Percentiles rank a stretch among this genome's conserved stretches.
phyloP scores from a whole-genome alignment of 2,797 vertebrate genomes.

The Hemitrygon akajei region DNA sequence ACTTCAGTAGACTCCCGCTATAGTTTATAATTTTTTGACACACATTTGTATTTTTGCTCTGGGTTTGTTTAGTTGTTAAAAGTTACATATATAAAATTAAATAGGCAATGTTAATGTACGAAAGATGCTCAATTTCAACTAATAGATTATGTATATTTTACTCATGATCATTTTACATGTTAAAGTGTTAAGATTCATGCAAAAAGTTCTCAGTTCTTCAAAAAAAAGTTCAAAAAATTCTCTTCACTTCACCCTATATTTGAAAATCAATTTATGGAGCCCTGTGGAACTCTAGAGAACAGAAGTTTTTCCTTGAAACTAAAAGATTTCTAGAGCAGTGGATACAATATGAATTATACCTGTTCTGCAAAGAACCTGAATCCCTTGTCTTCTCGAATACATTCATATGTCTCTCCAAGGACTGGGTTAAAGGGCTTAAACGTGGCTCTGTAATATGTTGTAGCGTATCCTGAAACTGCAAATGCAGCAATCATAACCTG shows the following conservation, averaged over 20 bases:
- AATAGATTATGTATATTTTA: not conserved
- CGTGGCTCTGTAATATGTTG: slow-evolving; percentile 96
- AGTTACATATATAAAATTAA: not conserved
- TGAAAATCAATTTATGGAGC: not conserved
- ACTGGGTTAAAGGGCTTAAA: slow-evolving; percentile 98
- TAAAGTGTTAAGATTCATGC: not conserved
- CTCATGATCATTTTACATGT: not conserved
- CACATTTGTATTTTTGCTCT: not conserved
- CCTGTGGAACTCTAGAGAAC: not conserved
- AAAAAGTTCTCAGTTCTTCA: not conserved
- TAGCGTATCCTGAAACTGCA: slow-evolving; percentile 92
- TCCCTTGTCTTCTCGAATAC: slow-evolving; percentile 96
- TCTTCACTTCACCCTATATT: not conserved
- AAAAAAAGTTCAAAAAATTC: no score
- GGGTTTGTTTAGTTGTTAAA: not conserved
- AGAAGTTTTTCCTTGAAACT: not conserved
- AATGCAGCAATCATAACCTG: slow-evolving; percentile 94
- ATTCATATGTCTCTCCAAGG: slow-evolving; percentile 95
- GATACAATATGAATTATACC: slow-evolving; percentile 53
- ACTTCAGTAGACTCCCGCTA: no score
- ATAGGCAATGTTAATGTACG: not conserved
- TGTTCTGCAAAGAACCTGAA: slow-evolving; percentile 97
- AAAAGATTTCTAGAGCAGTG: not conserved
- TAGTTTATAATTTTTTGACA: not conserved
- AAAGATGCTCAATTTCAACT: not conserved